phyloP scores from a whole-genome alignment of 2,113 vertebrate species.

The Casuarius casuarius region DNA sequence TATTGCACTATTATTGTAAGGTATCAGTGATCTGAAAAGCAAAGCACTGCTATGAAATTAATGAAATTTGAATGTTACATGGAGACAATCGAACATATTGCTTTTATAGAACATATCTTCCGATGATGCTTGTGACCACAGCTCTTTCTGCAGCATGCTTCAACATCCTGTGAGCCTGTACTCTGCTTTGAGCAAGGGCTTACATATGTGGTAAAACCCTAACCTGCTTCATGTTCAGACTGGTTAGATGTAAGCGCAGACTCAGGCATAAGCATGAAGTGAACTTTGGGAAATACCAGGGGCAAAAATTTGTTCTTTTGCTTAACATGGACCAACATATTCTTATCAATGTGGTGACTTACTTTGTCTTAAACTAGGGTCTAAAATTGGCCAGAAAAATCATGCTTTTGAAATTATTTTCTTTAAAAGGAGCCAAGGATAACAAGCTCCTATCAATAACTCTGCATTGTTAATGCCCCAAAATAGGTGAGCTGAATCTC shows the following conservation, averaged over 20 bases:
- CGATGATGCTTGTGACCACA: not conserved
- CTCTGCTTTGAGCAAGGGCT: not conserved
- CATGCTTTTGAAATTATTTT: not conserved
- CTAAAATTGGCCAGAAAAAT: not conserved
- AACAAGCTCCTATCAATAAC: not conserved
- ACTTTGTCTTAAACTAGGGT: not conserved
- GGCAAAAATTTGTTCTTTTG: not conserved
- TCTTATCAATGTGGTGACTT: not conserved
- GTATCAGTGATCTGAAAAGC: not conserved
- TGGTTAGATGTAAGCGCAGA: not conserved
- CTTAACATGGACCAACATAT: fast-evolving
- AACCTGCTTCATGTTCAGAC: not conserved
- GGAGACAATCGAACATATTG: not conserved
- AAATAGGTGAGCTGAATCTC: not conserved
- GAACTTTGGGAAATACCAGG: not conserved
- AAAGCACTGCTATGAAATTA: not conserved
- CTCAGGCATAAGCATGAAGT: not conserved
- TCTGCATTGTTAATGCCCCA: not conserved
- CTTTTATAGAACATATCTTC: not conserved
- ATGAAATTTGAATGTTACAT: not conserved
- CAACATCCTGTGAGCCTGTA: not conserved
- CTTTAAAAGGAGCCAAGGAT: not conserved
- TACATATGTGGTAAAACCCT: fast-evolving
- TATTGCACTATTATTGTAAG: not conserved
- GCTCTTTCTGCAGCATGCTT: not conserved